Evolutionary conservation across 2,113 vertebrate species (phyloP), one percentile per base, ranked within the genome.

Genomic region (Cyanoramphus novaezelandiae): DNA sequence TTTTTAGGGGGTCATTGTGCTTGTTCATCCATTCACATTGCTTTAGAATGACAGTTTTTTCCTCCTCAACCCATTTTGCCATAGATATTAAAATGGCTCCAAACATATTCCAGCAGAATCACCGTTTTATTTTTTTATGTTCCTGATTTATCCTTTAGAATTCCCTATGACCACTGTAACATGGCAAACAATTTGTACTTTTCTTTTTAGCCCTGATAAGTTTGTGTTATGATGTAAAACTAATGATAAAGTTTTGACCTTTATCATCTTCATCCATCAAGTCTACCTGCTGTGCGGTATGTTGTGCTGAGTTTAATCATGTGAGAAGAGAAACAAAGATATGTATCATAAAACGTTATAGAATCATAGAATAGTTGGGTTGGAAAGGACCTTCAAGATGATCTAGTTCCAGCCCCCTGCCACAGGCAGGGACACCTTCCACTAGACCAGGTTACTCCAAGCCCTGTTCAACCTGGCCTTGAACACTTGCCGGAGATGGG

Each of bases 141-240:
- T 89, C 65, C 92, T 91, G 29, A 84, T 79, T 91, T 84, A 75
- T 91, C 57, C 43, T 93, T 72, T 78, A 39, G 60, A 91, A 86
- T 78, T 82, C 62, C 8, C 17, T 50, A 31, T 39, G 29, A 75
- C 27, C 57, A 79, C 25, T 90, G 28, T 17, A 31, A 62, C 74
- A 29, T 9, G 11, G 17, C n/a, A 49, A 93, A 76, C 7, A 53
- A 44, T 29, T 69, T 77, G 5, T 49, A 10, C 17, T 91, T 91
- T 59, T 92, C 19, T 17, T 55, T 79, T 67, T 64, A 85, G 37
- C 35, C 16, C 5, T 59, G 15, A 9, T 63, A 23, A 41, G 16
- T 39, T 53, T 78, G 16, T 83, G 39, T 78, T 83, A 11, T 43
- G 81, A 60, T 35, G 18, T 77, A 47, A 81, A 87, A 74, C 10